Evolutionary conservation across 1,140 invertebrate species (phyloP).

Genomic region (Drosophila parvula): DNA sequence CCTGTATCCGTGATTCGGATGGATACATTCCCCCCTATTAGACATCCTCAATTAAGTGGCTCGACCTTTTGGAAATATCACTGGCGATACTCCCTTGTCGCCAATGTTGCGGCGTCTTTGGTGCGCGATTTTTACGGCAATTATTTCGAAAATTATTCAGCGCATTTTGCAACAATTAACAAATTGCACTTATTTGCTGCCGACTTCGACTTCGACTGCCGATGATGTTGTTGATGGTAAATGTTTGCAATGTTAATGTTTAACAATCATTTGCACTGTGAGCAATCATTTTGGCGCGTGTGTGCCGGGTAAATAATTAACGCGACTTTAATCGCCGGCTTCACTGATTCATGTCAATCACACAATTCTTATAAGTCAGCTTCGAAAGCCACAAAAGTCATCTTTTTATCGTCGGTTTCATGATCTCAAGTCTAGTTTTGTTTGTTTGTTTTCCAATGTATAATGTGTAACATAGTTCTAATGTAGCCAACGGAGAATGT

Average conservation of each 20-base stretch:
- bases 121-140: slow-evolving; percentile 68
- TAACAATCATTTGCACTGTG: slow-evolving; percentile 72
- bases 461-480: neutral
- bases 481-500: slow-evolving; percentile 1
- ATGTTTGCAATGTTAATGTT: slow-evolving; percentile 67
- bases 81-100: slow-evolving; percentile 55
- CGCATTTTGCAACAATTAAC: slow-evolving; percentile 74
- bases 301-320: slow-evolving; percentile 64
- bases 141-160: slow-evolving; percentile 76
- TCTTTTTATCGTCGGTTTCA: slow-evolving; percentile 9
- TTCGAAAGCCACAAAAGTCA: slow-evolving; percentile 22
- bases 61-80: slow-evolving; percentile 68
- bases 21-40: slow-evolving; percentile 52
- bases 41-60: slow-evolving; percentile 74
- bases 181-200: slow-evolving; percentile 66
- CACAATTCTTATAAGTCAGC: slow-evolving; percentile 31
- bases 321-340: slow-evolving; percentile 55
- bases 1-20: slow-evolving; percentile 28
- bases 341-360: slow-evolving; percentile 67
- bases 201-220: slow-evolving; percentile 49
- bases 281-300: slow-evolving; percentile 79
- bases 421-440: slow-evolving; percentile 4
- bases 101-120: slow-evolving; percentile 60
- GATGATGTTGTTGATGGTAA: slow-evolving; percentile 45
- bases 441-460: neutral